Conservation (phyloP, 1,140 invertebrate species). For the Drosophila ogumai region DNA sequence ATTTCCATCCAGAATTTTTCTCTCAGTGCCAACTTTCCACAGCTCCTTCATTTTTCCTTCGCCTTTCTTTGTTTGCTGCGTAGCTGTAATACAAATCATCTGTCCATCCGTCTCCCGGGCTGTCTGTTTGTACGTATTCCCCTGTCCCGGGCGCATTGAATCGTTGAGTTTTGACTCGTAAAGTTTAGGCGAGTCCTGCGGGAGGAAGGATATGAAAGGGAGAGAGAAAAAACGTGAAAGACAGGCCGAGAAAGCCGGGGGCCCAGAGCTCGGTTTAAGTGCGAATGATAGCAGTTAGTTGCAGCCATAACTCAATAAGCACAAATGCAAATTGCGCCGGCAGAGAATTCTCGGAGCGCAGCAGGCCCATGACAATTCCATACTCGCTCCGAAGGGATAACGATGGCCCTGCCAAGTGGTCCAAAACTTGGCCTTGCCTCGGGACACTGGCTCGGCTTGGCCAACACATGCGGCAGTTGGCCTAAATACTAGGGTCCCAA, state of each 20-base stretch:
- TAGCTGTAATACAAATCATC: conserved; percentile 78
- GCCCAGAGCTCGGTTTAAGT: conserved; percentile 64
- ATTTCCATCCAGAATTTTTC: neutral
- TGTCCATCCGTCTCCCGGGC: conserved; percentile 25
- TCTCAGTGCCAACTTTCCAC: neutral
- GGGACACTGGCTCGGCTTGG: conserved; percentile 6
- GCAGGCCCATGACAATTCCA: conserved; percentile 52
- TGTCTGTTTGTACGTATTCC: conserved; percentile 32
- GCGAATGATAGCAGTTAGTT: conserved; percentile 80
- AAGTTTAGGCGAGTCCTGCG: conserved; percentile 44
- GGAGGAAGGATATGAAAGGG: neutral
- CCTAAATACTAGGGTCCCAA: conserved; percentile 20
- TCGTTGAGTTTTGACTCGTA: conserved; percentile 73
- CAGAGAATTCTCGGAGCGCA: conserved; percentile 51
- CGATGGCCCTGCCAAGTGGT: conserved; percentile 16
- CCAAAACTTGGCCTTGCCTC: conserved; percentile 42
- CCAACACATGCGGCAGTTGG: conserved; percentile 38
- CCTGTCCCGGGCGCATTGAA: conserved; percentile 63
- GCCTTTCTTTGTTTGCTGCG: conserved; percentile 56
- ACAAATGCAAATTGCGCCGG: conserved; percentile 76
- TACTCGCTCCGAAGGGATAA: conserved; percentile 18
- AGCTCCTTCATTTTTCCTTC: conserved; percentile 28
- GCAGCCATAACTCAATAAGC: conserved; percentile 80
- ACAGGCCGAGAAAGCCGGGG: neutral
- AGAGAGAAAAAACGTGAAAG: neutral